Evolutionary conservation across 2,888 invertebrate genomes (phyloP).

Genomic region (Mesopsocus fuscifrons): DNA sequence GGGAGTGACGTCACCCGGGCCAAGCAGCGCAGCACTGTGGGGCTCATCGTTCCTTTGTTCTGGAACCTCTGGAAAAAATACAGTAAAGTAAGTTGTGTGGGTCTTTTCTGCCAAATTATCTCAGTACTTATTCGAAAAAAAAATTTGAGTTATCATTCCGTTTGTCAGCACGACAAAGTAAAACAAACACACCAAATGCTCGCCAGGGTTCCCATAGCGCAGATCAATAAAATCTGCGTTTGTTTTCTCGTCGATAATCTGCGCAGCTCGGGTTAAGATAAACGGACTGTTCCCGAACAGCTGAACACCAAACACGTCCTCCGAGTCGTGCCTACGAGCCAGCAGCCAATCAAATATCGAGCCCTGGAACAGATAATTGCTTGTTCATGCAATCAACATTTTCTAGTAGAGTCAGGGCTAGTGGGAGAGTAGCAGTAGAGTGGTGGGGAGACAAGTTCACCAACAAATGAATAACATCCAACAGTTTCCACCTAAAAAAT

Average conservation of each 20-base stretch:
- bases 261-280: conserved; percentile 65
- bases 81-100: too few relatives aligned
- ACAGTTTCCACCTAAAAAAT: too few relatives aligned
- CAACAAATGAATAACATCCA: too few relatives aligned
- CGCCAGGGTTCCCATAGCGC: conserved; percentile 94
- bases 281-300: conserved; percentile 83
- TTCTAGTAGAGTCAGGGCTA: too few relatives aligned
- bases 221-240: conserved; percentile 83
- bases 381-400: too few relatives aligned
- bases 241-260: conserved; percentile 60
- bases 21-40: conserved; percentile 53
- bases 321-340: conserved; percentile 64
- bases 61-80: too few relatives aligned
- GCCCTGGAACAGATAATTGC: conserved; percentile 11
- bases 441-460: too few relatives aligned
- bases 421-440: too few relatives aligned
- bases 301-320: conserved; percentile 50
- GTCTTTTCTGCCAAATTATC: too few relatives aligned
- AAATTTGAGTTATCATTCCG: too few relatives aligned
- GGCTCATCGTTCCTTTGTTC: too few relatives aligned
- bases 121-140: background rate
- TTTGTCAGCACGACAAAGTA: too few relatives aligned
- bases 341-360: conserved; percentile 65
- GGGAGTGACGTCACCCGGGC: conserved; percentile 51
- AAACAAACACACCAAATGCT: conserved; percentile 24